A percentile compares a stretch with the other conserved stretches of the same genome.
Conservation (phyloP, 1,140 invertebrate species). For the Alviniconcha marisindica region DNA sequence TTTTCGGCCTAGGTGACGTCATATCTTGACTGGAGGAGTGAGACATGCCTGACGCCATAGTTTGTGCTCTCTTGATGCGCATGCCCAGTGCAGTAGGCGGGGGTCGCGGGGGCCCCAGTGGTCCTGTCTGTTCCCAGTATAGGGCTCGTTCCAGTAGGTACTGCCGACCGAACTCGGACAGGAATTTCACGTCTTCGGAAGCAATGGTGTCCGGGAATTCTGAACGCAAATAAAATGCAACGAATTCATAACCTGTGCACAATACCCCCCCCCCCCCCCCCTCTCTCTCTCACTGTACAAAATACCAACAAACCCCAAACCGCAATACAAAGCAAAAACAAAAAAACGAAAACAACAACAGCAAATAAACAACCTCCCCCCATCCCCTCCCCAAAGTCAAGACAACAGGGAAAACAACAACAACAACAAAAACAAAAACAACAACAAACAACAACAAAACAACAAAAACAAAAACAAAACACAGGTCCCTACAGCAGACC, state of each 20-base stretch:
- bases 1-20: constrained; percentile 24
- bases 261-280: not conserved
- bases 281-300: not conserved
- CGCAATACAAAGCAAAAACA: too few relatives aligned
- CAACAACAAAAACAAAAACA: too few relatives aligned
- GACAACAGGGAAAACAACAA: too few relatives aligned
- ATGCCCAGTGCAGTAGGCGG: constrained; percentile 23
- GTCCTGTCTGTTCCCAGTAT: constrained; percentile 5
- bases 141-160: constrained; percentile 1
- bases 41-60: not conserved
- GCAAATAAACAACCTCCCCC: too few relatives aligned
- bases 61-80: not conserved
- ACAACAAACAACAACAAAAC: too few relatives aligned
- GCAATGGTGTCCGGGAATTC: constrained; percentile 17
- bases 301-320: too few relatives aligned
- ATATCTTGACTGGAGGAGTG: too few relatives aligned
- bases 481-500: too few relatives aligned
- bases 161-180: constrained; percentile 16
- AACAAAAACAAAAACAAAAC: too few relatives aligned
- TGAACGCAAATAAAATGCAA: not conserved
- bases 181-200: constrained; percentile 16
- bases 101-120: constrained; percentile 13
- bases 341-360: too few relatives aligned
- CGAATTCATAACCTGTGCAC: too few relatives aligned
- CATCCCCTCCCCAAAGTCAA: too few relatives aligned